phyloP scores from a whole-genome alignment of 2,797 vertebrate species.

The Manis crassicaudata region DNA sequence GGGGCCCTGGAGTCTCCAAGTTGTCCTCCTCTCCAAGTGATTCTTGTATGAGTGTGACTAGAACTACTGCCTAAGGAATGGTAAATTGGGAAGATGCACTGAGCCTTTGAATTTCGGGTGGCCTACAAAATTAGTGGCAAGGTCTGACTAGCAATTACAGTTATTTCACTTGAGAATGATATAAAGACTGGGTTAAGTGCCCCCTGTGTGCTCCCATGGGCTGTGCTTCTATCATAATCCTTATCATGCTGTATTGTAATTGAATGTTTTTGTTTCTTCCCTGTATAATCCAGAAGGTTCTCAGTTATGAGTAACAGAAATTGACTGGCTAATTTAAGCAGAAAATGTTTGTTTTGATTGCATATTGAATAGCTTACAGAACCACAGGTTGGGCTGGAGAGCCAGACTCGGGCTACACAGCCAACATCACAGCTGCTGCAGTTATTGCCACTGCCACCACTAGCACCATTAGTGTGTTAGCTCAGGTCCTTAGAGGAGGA shows the following conservation, averaged over 20 bases:
- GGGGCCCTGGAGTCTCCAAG: neutral
- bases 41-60: neutral
- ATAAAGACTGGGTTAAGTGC: neutral
- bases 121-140: slow-evolving; percentile 4
- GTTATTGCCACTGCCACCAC: neutral
- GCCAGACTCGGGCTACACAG: neutral
- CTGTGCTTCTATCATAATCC: neutral
- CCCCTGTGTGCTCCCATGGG: neutral
- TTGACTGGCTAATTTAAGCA: neutral
- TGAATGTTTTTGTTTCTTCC: neutral
- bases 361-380: neutral
- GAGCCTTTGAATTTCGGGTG: neutral
- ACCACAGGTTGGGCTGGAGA: neutral
- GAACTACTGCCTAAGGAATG: neutral
- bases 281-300: slow-evolving; percentile 2
- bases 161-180: slow-evolving; percentile 11
- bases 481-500: neutral
- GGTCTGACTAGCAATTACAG: neutral
- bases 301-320: slow-evolving; percentile 13
- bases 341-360: slow-evolving; percentile 23
- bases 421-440: neutral
- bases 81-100: neutral
- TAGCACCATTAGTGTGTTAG: neutral
- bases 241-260: neutral
- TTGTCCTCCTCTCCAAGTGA: neutral